Base-by-base conservation (phyloP, 2,113 vertebrate genomes). In the Rhinichthys klamathensis region DNA sequence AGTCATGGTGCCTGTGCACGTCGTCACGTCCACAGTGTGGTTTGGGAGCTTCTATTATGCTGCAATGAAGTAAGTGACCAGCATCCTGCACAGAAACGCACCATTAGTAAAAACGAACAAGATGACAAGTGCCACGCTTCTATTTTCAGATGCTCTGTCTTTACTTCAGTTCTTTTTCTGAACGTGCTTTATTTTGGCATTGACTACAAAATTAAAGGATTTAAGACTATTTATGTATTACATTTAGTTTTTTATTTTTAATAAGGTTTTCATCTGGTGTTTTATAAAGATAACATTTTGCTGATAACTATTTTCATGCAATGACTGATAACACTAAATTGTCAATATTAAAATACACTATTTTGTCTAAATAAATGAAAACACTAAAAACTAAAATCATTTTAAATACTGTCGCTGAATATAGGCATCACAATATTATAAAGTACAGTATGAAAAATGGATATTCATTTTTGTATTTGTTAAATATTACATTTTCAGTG, bases 31-130 rank as follows among this genome's bases (percentile, higher is more conserved):
- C 87, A 94, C 95, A 15, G 78, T 97, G 69, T 99, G 97, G 97
- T 97, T 99, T 92, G 97, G 97, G 91, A 92, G 96, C 32, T 99
- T 99, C 94, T 99, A 99, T 89, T 99, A 99, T 80, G 97, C 97
- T 93, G 96, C 97, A 85, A 96, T 97, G 93, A 96, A 98, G 98
- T 99, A 96, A 98, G 98, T 54, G 16, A 76, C 49, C 21, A 70
- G 30, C 32, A 38, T 38, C 32, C 32, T 69, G 32, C 32, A 69
- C 32, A 41, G 21, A 3, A 72, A n/a, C 35, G 5, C 69, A 72
- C 69, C 69, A 21, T 41, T n/a, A 13, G 4, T 38, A n/a, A 70
- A 35, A 69, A 38, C 18, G 8, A 56, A 56, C 54, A 56, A 56
- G 35, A 70, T 70, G 32, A 70, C 16, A 70, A 70, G 67, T 11